These are phyloP conservation scores for Epirrhoe tristata DNA, from an alignment of 2,888 invertebrate species.

Conservation along the genomic window DNA sequence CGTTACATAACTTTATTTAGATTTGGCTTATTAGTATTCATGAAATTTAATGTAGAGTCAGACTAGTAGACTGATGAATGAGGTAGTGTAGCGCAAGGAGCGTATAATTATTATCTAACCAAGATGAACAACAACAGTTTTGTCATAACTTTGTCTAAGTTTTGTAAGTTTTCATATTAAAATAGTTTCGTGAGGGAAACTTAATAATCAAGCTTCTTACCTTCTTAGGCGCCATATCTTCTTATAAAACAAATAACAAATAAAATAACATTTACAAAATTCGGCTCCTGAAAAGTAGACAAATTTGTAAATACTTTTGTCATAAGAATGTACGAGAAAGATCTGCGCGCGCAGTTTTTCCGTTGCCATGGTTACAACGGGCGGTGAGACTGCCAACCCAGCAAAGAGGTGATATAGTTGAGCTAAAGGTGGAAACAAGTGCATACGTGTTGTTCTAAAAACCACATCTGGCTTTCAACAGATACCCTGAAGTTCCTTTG, in stretches of 20 bases:
- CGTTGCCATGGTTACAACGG: conserved; percentile 66
- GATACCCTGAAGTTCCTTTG: not conserved
- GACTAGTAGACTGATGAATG: not conserved
- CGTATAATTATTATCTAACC: not conserved
- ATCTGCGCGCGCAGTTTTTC: conserved; percentile 73
- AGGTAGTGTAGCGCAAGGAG: conserved; percentile 4
- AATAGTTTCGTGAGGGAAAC: not conserved
- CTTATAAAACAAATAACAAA: conserved; percentile 33
- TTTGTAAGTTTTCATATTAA: not conserved
- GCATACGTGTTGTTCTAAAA: conserved; percentile 9
- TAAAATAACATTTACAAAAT: conserved; percentile 40
- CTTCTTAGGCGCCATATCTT: conserved; percentile 76
- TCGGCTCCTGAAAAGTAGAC: conserved; percentile 54
- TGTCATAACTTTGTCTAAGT: not conserved
- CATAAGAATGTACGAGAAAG: conserved; percentile 41
- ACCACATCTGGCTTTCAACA: not conserved
- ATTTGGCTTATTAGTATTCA: conserved; percentile 28
- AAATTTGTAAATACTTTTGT: conserved; percentile 66
- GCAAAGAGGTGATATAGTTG: conserved; percentile 25
- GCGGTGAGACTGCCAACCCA: conserved; percentile 40
- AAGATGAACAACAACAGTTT: conserved; percentile 15
- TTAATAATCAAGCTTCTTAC: conserved; percentile 53
- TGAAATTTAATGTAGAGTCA: conserved; percentile 15
- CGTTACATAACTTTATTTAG: conserved; percentile 38
- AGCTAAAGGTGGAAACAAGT: conserved; percentile 21